These are phyloP conservation scores for Agapornis roseicollis DNA, from an alignment of 2,113 vertebrate genomes.

Conservation along the genomic window DNA sequence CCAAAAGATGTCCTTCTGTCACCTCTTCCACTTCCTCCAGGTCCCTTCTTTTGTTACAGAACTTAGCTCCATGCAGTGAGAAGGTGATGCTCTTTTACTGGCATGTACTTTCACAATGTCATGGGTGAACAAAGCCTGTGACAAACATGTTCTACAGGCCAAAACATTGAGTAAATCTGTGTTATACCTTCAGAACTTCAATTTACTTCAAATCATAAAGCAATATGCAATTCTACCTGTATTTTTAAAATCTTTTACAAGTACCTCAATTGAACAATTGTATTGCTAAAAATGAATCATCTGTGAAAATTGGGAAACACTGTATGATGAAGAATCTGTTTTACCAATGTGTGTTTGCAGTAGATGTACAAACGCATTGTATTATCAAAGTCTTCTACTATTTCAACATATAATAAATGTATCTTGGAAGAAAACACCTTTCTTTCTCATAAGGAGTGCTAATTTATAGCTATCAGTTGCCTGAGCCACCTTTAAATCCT, in stretches of 20 bases:
- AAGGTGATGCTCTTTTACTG: background rate
- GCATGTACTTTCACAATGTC: background rate
- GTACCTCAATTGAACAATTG: background rate
- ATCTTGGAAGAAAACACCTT: background rate
- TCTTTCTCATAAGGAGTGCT: background rate
- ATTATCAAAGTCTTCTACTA: background rate
- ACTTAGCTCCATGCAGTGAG: background rate
- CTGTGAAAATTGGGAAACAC: background rate
- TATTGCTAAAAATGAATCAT: background rate
- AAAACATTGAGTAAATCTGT: background rate
- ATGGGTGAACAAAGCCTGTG: background rate
- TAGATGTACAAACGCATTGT: background rate
- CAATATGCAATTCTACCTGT: background rate
- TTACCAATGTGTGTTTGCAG: background rate
- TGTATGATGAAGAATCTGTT: background rate
- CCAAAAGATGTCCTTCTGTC: constrained; percentile 63
- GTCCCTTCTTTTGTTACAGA: constrained; percentile 43
- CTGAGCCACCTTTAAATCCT: background rate
- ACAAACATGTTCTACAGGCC: background rate
- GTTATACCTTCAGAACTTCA: background rate
- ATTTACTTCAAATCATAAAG: constrained; percentile 3
- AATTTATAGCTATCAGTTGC: background rate
- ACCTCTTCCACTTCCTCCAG: constrained; percentile 59
- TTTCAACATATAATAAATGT: background rate
- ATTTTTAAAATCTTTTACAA: background rate